Conservation (phyloP, 2,888 invertebrate species). For the Chalcis sispes region DNA sequence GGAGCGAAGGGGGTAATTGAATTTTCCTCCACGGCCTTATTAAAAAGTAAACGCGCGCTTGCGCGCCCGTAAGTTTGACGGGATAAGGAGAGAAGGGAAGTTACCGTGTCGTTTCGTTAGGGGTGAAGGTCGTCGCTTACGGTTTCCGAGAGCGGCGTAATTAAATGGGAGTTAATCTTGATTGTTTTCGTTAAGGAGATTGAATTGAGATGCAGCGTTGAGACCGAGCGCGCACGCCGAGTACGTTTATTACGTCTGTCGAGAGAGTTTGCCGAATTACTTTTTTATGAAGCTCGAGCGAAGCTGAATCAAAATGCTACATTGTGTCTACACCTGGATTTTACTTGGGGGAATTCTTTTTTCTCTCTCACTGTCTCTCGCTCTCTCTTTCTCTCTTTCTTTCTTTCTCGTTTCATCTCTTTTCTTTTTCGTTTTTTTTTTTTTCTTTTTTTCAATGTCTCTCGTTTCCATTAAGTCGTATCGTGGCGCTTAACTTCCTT, state of each 20-base stretch:
- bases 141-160: not conserved
- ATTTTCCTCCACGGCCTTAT: slow-evolving; percentile 33
- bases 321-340: no score
- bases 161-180: slow-evolving; percentile 24
- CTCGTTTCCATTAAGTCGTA: no score
- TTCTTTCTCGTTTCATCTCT: no score
- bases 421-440: no score
- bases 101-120: not conserved
- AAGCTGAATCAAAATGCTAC: no score
- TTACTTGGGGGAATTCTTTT: no score
- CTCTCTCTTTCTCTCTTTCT: no score
- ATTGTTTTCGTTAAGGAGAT: not conserved
- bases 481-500: no score
- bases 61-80: no score
- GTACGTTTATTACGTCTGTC: not conserved
- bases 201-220: not conserved
- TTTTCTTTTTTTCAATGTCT: no score
- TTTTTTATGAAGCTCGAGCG: not conserved
- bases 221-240: no score
- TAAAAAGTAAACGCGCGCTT: slow-evolving; percentile 29
- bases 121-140: not conserved
- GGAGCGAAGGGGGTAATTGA: slow-evolving; percentile 35
- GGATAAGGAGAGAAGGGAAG: not conserved
- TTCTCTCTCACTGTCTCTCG: no score
- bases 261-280: not conserved